A percentile compares a stretch with the other conserved stretches of the same genome.
These are phyloP conservation scores for Babylonia areolata DNA, from an alignment of 1,140 invertebrate genomes.

Conservation along the genomic window DNA sequence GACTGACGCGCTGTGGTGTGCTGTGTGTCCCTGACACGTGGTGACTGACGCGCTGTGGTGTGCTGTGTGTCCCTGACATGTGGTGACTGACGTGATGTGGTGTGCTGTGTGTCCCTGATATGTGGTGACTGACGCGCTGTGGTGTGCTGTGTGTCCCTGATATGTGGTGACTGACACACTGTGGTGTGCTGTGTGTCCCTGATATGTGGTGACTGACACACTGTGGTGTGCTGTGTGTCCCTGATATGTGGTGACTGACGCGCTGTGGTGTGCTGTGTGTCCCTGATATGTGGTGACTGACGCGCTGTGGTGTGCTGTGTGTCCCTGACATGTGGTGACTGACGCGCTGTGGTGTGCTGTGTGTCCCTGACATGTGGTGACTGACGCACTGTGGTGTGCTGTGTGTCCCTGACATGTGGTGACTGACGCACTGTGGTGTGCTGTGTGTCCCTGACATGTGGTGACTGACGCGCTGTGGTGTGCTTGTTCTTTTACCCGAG, in stretches of 20 bases:
- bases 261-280: constrained; percentile 76
- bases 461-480: no score
- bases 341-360: constrained; percentile 92
- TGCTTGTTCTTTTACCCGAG: no score
- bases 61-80: no score
- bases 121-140: constrained; percentile 91
- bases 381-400: constrained; percentile 93
- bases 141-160: constrained; percentile 87
- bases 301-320: constrained; percentile 91
- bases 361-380: constrained; percentile 90
- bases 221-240: background rate
- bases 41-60: no score
- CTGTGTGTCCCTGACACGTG: no score
- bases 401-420: constrained; percentile 89
- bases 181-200: background rate
- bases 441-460: no score
- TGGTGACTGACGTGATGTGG: no score
- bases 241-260: constrained; percentile 94
- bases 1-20: constrained; percentile 93
- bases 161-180: no score
- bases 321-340: constrained; percentile 84
- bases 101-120: constrained; percentile 81
- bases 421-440: constrained; percentile 93
- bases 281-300: constrained; percentile 79
- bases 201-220: no score